phyloP scores from a whole-genome alignment of 1,140 invertebrate species.

The Ostrea edulis region DNA sequence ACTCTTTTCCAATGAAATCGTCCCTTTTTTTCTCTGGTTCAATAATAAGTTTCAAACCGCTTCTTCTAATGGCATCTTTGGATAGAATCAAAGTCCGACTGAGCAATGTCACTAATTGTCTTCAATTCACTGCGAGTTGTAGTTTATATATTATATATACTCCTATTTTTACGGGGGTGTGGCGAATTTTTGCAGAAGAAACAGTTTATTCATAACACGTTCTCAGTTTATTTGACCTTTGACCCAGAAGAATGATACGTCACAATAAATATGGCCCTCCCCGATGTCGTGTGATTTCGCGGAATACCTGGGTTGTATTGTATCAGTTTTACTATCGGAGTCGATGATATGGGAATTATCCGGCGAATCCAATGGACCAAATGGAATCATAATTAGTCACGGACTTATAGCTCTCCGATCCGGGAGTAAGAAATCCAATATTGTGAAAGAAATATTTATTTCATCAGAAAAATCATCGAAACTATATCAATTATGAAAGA shows the following conservation, averaged over 20 bases:
- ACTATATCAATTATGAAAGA: background rate
- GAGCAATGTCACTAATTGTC: background rate
- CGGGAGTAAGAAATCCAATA: background rate
- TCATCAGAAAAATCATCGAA: background rate
- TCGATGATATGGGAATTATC: constrained; percentile 13
- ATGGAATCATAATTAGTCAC: constrained; percentile 23
- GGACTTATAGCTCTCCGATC: background rate
- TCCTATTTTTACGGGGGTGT: constrained; percentile 18
- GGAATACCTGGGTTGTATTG: background rate
- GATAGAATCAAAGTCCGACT: background rate
- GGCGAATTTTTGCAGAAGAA: constrained; percentile 14
- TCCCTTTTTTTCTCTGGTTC: background rate
- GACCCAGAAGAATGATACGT: constrained; percentile 8
- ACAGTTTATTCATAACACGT: background rate
- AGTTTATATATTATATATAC: constrained; percentile 33
- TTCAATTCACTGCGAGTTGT: background rate
- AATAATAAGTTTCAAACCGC: background rate
- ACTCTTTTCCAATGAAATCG: background rate
- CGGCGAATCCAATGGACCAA: constrained; percentile 18
- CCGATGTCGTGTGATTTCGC: background rate
- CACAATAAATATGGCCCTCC: background rate
- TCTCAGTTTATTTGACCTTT: background rate
- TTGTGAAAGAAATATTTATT: background rate
- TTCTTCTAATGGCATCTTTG: background rate
- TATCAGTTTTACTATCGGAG: constrained; percentile 21